phyloP scores from a whole-genome alignment of 1,140 invertebrate genomes.

The Drosophila sulfurigaster region DNA sequence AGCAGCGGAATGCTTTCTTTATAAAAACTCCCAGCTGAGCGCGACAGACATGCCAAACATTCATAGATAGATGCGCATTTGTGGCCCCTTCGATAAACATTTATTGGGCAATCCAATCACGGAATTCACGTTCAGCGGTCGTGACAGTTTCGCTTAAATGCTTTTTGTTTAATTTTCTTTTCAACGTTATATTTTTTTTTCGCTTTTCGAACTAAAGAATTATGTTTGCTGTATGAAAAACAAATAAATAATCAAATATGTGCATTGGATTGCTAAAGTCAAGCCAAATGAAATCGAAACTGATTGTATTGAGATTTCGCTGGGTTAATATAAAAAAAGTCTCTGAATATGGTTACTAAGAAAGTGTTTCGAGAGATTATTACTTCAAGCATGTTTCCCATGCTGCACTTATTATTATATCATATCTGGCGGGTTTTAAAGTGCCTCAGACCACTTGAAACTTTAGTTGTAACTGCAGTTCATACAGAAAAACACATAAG shows the following conservation, averaged over 20 bases:
- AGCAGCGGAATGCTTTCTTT: conserved; percentile 51
- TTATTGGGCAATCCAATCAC: conserved; percentile 83
- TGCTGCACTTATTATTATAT: conserved; percentile 2
- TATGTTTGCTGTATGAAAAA: conserved; percentile 61
- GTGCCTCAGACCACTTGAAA: conserved; percentile 11
- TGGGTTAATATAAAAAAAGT: background rate
- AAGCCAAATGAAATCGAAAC: conserved; percentile 51
- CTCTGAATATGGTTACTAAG: no score
- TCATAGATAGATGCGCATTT: conserved; percentile 73
- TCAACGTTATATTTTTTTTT: conserved; percentile 28
- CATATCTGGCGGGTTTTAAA: background rate
- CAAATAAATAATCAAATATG: conserved; percentile 59
- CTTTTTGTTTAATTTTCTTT: conserved; percentile 67
- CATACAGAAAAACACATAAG: background rate
- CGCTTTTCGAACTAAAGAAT: conserved; percentile 50
- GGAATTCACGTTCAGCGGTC: conserved; percentile 72
- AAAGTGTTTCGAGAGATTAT: no score
- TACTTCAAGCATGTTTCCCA: conserved; percentile 6
- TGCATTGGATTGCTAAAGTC: conserved; percentile 32
- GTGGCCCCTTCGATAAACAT: conserved; percentile 76
- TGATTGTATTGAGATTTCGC: conserved; percentile 16
- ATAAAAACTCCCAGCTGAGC: conserved; percentile 59
- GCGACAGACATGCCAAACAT: conserved; percentile 65
- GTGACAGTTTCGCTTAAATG: conserved; percentile 81
- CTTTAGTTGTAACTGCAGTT: background rate